Evolutionary conservation across 2,888 invertebrate species (phyloP), one percentile per base, ranked within the genome.

Genomic region (Heliconius hortense): DNA sequence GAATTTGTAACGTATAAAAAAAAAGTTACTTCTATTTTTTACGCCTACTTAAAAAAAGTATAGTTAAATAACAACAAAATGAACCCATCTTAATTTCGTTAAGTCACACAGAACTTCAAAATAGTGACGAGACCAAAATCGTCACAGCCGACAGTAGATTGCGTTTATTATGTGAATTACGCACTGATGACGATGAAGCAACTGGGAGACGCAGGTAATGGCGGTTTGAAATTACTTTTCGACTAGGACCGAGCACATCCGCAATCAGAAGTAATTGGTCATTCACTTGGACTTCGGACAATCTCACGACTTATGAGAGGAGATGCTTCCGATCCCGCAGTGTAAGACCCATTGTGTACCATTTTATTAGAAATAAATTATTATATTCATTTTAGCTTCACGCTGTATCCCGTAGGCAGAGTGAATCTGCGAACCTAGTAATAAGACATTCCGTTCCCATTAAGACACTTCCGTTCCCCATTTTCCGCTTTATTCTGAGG

Each of bases 131-230:
- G 28, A 71, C 71, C 72, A 76, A 77, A 72, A 70, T 60, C 75
- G 77, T 75, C 72, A 64, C 73, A 71, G 69, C 66, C 66, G 72
- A 56, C 77, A 59, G 66, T 31, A 83, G 82, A 87, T 85, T 85
- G 84, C 82, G 82, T 85, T 86, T 86, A 89, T 89, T 88, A 89
- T 84, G 83, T 84, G 87, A 86, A 88, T 88, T 87, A 88, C 84
- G 84, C 81, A 81, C 80, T 85, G 85, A 86, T 88, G 86, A 85
- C 84, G 82, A 85, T 88, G 87, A 85, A 83, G 82, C 82, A 80
- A 81, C 79, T 80, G 74, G 71, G 79, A 81, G 84, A 82, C 84
- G 84, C 85, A 84, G 84, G 85, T 88, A 89, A 89, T 90, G 84
- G 86, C 85, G 79, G 81, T 80, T 74, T 84, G 82, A 88, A 87